These are phyloP conservation scores for Hipparchia semele DNA, from an alignment of 2,888 invertebrate species.

Conservation along the genomic window DNA sequence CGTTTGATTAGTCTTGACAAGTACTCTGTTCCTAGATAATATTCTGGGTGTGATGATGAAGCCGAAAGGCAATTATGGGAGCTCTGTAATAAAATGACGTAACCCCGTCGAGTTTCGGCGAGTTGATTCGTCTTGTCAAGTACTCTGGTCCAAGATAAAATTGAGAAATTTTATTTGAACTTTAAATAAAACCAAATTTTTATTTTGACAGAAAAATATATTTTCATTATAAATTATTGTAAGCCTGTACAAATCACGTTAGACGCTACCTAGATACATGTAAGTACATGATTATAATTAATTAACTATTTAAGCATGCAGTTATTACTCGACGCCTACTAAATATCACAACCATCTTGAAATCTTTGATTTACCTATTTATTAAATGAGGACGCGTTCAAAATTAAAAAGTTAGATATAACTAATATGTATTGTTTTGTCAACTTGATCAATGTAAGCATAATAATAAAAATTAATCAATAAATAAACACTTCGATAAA, in stretches of 20 bases:
- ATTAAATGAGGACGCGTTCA: background rate
- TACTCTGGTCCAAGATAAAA: no score
- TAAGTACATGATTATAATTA: no score
- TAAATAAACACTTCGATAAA: background rate
- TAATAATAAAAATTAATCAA: background rate
- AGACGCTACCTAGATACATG: no score
- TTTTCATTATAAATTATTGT: slow-evolving; percentile 3
- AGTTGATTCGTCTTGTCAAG: no score
- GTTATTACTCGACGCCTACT: background rate
- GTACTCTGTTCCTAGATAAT: no score
- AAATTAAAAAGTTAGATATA: background rate
- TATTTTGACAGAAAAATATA: slow-evolving; percentile 6
- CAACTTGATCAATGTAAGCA: background rate
- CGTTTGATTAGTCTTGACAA: no score
- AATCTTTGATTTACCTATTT: background rate
- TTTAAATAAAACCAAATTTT: background rate
- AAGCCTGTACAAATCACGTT: no score
- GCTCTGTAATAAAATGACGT: no score
- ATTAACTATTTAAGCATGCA: background rate
- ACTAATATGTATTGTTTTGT: background rate
- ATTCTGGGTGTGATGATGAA: no score
- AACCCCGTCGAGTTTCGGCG: no score
- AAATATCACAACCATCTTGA: slow-evolving; percentile 15
- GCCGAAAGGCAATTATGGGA: no score
- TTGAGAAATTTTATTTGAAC: no score